phyloP scores from a whole-genome alignment of 2,113 vertebrate species.

The Felis chaus region DNA sequence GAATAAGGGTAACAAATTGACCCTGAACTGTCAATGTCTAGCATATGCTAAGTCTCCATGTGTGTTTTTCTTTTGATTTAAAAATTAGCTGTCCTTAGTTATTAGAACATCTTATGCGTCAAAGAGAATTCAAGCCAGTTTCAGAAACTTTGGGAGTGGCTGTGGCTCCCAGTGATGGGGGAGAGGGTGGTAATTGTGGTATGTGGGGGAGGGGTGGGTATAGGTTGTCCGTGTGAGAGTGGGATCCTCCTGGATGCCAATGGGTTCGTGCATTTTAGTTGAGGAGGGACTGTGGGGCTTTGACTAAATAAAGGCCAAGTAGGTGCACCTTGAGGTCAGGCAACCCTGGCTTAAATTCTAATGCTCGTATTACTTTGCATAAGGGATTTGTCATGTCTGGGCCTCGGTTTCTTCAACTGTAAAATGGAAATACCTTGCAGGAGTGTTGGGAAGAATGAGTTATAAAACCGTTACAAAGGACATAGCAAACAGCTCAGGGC shows the following conservation, averaged over 20 bases:
- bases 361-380: not conserved
- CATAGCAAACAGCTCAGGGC: not conserved
- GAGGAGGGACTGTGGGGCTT: not conserved
- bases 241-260: accelerated
- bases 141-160: not conserved
- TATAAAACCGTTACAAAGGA: not conserved
- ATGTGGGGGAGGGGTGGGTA: accelerated
- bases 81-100: not conserved
- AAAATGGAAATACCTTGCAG: not conserved
- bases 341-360: not conserved
- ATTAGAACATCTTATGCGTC: not conserved
- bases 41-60: not conserved
- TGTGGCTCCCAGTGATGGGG: too few relatives aligned
- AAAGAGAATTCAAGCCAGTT: not conserved
- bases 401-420: not conserved
- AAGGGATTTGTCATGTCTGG: not conserved
- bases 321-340: not conserved
- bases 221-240: not conserved
- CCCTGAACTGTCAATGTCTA: not conserved
- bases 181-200: not conserved
- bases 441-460: not conserved
- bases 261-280: not conserved
- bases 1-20: not conserved
- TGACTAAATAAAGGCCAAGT: not conserved
- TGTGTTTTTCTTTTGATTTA: not conserved